phyloP scores from a whole-genome alignment of 2,113 vertebrate species.

The Pelecanus crispus region DNA sequence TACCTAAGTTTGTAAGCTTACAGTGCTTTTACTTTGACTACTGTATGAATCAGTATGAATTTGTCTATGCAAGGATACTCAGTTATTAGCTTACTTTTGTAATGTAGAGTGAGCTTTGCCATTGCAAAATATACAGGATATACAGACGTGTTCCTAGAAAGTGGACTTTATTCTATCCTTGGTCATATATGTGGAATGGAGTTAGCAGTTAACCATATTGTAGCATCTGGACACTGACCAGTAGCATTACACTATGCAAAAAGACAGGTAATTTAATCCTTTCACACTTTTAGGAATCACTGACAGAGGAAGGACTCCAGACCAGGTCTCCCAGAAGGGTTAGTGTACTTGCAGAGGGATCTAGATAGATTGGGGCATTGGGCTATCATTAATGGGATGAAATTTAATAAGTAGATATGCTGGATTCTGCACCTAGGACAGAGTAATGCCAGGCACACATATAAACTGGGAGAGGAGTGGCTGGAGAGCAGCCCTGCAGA shows the following conservation, averaged over 20 bases:
- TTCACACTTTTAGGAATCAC: not conserved
- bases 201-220: not conserved
- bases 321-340: not conserved
- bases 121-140: not conserved
- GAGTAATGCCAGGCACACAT: no score
- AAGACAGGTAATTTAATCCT: not conserved
- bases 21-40: not conserved
- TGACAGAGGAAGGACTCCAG: not conserved
- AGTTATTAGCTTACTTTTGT: not conserved
- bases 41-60: not conserved
- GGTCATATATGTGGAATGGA: not conserved
- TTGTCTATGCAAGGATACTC: not conserved
- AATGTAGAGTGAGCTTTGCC: not conserved
- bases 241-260: not conserved
- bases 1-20: not conserved
- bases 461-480: not conserved
- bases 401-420: not conserved
- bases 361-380: not conserved
- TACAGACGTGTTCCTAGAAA: not conserved
- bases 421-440: not conserved
- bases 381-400: not conserved
- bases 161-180: not conserved
- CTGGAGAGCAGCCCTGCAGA: not conserved
- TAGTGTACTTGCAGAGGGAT: not conserved
- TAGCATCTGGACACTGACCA: not conserved